Base-by-base conservation (phyloP, 2,113 vertebrate genomes). In the Neodontobutis hainanensis region DNA sequence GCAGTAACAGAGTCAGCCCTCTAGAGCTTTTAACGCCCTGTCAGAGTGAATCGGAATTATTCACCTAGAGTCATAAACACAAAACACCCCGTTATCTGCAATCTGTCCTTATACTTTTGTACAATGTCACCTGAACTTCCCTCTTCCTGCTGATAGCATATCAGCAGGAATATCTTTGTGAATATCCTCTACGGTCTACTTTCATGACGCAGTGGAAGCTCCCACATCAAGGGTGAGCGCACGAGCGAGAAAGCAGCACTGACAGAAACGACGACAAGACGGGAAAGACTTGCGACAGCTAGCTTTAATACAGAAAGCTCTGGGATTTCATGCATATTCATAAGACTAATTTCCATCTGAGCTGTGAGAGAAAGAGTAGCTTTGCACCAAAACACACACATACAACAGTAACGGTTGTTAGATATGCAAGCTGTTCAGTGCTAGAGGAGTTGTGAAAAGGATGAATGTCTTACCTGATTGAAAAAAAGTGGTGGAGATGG, bases 261-360 rank as follows among this genome's bases (percentile, higher is more conserved):
- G 85, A 80, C 68, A 77, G 79, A 66, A 44, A 43, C 5, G 36
- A 49, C 66, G 0, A 4, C 14, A 10, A 57, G 75, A 77, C 6
- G 70, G 50, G 56, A 77, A 79, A 61, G 65, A 74, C 79, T 32
- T 70, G 70, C 35, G 77, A 81, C 84, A 86, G 70, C 45, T 1
- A 61, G 80, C 72, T 70, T 73, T 46, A 70, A 43, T 64, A 59
- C 65, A 68, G 63, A 75, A 62, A 72, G 80, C 61, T 78, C 27
- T 5, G 72, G 75, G 84, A 80, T 35, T 0, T 15, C 68, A 85
- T 89, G 81, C 73, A 90, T 88, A 87, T 90, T 88, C 85, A 89
- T 89, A 51, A 69, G 64, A 12, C 49, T 83, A 34, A 69, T 84
- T 89, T 86, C 66, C 77, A 87, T 86, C 77, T 73, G 77, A 77